Evolutionary conservation across 1,140 invertebrate species (phyloP).

Genomic region (Drusus annulatus): DNA sequence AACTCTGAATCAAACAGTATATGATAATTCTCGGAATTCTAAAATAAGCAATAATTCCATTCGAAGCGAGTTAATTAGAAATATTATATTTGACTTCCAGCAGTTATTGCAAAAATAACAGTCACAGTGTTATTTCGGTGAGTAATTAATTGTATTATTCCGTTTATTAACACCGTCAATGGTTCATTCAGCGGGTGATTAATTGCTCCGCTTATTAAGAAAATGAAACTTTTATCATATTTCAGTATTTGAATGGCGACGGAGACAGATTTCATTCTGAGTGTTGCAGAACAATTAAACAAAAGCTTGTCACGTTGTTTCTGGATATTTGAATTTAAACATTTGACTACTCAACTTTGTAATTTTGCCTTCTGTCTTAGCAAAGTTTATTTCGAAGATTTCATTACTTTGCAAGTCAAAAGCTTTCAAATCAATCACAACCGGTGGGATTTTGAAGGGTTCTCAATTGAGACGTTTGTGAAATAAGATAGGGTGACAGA

Average conservation of each 20-base stretch:
- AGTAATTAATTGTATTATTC: no score
- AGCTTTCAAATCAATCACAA: constrained; percentile 3
- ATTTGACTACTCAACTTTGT: background rate
- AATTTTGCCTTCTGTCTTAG: background rate
- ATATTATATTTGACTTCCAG: no score
- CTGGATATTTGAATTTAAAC: background rate
- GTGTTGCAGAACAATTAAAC: constrained; percentile 19
- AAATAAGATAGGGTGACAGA: no score
- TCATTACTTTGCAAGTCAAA: background rate
- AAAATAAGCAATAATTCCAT: no score
- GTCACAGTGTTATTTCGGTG: no score
- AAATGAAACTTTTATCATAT: constrained; percentile 13
- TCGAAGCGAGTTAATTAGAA: no score
- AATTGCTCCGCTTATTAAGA: constrained; percentile 1
- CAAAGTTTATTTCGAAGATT: background rate
- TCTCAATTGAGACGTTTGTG: no score
- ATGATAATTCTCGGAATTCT: no score
- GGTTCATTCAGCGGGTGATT: background rate
- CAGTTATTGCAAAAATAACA: no score
- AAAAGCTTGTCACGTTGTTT: background rate
- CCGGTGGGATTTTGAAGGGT: no score
- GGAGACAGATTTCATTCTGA: constrained; percentile 17
- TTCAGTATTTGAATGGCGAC: constrained; percentile 1
- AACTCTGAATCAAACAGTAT: no score
- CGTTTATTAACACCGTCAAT: no score